phyloP scores from a whole-genome alignment of 2,113 vertebrate genomes.

The Neodontobutis hainanensis region DNA sequence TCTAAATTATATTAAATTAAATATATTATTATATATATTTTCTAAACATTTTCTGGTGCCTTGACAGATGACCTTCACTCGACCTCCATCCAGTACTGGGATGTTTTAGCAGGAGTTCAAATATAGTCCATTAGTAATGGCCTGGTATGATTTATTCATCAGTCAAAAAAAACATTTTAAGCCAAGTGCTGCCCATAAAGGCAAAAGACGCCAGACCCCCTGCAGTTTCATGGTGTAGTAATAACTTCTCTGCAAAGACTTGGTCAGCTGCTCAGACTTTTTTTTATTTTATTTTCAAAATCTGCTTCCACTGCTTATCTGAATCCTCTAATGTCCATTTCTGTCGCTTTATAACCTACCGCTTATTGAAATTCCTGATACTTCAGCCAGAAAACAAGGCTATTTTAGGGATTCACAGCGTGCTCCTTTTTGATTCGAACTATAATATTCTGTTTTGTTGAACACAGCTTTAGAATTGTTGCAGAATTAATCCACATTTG shows the following conservation, averaged over 20 bases:
- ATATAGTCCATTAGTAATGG: constrained; percentile 40
- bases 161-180: constrained; percentile 42
- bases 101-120: constrained; percentile 29
- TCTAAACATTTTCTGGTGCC: not conserved
- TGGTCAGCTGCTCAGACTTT: constrained; percentile 4
- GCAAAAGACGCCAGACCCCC: constrained; percentile 10
- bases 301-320: constrained; percentile 5
- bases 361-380: not conserved
- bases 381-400: not conserved
- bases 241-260: constrained; percentile 43
- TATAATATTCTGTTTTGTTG: not conserved
- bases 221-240: constrained; percentile 20
- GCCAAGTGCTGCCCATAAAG: constrained; percentile 33
- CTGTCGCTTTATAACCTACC: not conserved
- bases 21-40: too few species aligned
- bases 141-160: constrained; percentile 62
- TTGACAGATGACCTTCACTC: constrained; percentile 9
- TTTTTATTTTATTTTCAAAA: constrained; percentile 32
- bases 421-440: not conserved
- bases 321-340: constrained; percentile 22
- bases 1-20: too few species aligned
- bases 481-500: not conserved
- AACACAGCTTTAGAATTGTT: constrained; percentile 1
- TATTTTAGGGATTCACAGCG: not conserved
- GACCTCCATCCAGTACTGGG: constrained; percentile 5